Conservation (phyloP, 2,113 vertebrate genomes). For the Poeciliopsis retropinna region DNA sequence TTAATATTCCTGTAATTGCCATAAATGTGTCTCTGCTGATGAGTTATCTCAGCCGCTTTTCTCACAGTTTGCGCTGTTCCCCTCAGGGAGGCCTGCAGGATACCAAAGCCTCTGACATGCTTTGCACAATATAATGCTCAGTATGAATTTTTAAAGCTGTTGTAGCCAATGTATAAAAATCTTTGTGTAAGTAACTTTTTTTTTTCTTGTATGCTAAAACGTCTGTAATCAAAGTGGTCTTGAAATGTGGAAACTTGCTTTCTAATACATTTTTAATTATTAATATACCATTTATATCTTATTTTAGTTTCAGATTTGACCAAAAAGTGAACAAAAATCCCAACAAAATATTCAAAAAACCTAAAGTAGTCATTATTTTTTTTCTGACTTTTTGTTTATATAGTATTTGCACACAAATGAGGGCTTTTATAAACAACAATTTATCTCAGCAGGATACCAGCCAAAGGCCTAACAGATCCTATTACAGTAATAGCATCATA, state of each 20-base stretch:
- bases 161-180: neutral
- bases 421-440: constrained; percentile 54
- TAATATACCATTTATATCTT: neutral
- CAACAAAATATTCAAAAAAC: no score
- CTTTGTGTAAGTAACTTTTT: neutral
- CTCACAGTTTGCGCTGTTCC: constrained; percentile 12
- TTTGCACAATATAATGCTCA: neutral
- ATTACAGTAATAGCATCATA: constrained; percentile 50
- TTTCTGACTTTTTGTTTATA: constrained; percentile 25
- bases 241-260: neutral
- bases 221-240: neutral
- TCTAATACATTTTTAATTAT: neutral
- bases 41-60: constrained; percentile 11
- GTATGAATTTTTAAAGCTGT: neutral
- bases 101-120: neutral
- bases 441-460: constrained; percentile 57
- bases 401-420: constrained; percentile 52
- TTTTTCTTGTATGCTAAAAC: neutral
- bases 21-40: constrained; percentile 33
- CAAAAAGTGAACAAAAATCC: neutral
- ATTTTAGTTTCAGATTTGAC: neutral
- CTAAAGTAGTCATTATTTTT: neutral
- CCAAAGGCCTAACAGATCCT: constrained; percentile 35
- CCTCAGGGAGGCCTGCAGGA: constrained; percentile 4
- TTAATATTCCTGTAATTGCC: constrained; percentile 47